These are phyloP conservation scores for Cercocebus atys DNA, from an alignment of 2,113 vertebrate genomes.

Conservation along the genomic window DNA sequence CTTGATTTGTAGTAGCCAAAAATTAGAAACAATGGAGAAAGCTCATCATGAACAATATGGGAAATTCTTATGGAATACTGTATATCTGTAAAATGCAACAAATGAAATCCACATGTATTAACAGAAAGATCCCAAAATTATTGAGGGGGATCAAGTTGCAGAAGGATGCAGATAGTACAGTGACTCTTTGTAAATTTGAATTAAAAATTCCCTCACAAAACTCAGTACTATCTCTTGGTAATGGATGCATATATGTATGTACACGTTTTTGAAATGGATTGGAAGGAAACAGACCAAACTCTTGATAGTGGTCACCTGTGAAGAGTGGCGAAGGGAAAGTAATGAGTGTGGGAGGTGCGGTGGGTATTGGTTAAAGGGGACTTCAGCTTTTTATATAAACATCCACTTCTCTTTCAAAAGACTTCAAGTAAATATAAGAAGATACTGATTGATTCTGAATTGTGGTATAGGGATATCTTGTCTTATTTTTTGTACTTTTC, in stretches of 20 bases:
- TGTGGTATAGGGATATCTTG: slow-evolving; percentile 75
- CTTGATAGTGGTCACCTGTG: slow-evolving; percentile 3
- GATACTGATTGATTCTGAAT: slow-evolving; percentile 61
- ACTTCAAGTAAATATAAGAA: slow-evolving; percentile 57
- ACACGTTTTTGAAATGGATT: slow-evolving; percentile 46
- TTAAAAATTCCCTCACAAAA: slow-evolving; percentile 14
- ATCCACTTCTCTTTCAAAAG: slow-evolving; percentile 48
- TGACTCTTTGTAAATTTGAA: slow-evolving; percentile 61
- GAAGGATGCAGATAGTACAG: not conserved
- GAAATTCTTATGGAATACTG: not conserved
- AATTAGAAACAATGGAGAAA: slow-evolving; percentile 9
- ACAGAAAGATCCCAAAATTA: not conserved
- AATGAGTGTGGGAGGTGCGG: not conserved
- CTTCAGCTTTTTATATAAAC: slow-evolving; percentile 60
- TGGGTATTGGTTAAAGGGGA: not conserved
- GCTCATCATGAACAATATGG: not conserved
- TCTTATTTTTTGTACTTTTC: not conserved
- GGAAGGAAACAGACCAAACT: slow-evolving; percentile 48
- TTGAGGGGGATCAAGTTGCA: not conserved
- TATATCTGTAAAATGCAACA: slow-evolving; percentile 34
- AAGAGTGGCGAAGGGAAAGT: not conserved
- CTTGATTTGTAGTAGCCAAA: slow-evolving; percentile 37
- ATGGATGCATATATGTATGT: slow-evolving; percentile 39
- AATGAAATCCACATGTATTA: not conserved
- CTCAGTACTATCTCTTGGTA: slow-evolving; percentile 47